Evolutionary conservation across 1,140 invertebrate genomes (phyloP).

Genomic region (Pachyrhynchus sulphureomaculatus): DNA sequence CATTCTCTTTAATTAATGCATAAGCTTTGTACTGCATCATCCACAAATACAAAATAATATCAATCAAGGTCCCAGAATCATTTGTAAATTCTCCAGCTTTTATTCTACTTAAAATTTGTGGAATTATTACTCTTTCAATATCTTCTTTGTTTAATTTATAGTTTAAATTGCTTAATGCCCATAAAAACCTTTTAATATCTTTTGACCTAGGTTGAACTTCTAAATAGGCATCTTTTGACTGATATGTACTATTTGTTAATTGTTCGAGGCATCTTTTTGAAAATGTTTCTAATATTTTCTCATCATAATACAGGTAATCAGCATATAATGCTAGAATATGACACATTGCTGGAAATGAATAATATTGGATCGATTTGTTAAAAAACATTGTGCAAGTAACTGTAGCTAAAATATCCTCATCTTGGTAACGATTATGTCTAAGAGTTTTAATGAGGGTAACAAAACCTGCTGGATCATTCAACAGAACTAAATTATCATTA

Average conservation of each 20-base stretch:
- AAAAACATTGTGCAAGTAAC: slow-evolving; percentile 47
- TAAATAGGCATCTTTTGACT: slow-evolving; percentile 31
- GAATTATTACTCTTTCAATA: slow-evolving; percentile 38
- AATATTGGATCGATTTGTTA: slow-evolving; percentile 45
- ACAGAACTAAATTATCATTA: slow-evolving; percentile 43
- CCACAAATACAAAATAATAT: slow-evolving; percentile 47
- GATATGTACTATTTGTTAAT: slow-evolving; percentile 30
- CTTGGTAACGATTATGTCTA: slow-evolving; percentile 47
- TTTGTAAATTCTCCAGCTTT: slow-evolving; percentile 34
- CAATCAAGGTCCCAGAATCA: slow-evolving; percentile 35
- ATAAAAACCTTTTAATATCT: slow-evolving; percentile 48
- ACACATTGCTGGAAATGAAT: slow-evolving; percentile 44
- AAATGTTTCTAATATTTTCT: slow-evolving; percentile 41
- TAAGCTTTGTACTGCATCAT: slow-evolving; percentile 43
- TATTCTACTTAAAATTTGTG: slow-evolving; percentile 40
- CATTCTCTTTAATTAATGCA: slow-evolving; percentile 37
- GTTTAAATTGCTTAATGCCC: slow-evolving; percentile 42
- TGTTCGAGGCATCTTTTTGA: slow-evolving; percentile 32
- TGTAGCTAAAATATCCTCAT: slow-evolving; percentile 47
- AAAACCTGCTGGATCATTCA: slow-evolving; percentile 46
- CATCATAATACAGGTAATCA: slow-evolving; percentile 48
- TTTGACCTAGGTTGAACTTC: slow-evolving; percentile 40
- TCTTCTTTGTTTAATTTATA: slow-evolving; percentile 28
- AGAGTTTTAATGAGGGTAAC: slow-evolving; percentile 47
- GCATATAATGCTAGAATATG: slow-evolving; percentile 49